A percentile compares a stretch with the other conserved stretches of the same genome.
These are phyloP conservation scores for Anhinga anhinga DNA, from an alignment of 2,113 vertebrate genomes.

Conservation along the genomic window DNA sequence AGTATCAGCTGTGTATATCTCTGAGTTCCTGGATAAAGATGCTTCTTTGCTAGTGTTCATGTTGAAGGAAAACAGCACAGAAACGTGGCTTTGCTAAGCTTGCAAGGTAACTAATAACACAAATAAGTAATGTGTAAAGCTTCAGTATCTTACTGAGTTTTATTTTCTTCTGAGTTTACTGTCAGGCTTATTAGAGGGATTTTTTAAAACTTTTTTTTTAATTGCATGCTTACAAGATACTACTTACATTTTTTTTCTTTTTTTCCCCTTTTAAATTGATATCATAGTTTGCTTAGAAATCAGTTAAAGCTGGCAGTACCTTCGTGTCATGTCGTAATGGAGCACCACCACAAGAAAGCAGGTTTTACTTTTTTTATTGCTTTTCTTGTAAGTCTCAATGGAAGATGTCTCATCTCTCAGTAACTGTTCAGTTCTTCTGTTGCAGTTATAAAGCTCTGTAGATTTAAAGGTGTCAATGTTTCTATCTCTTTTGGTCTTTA, in stretches of 20 bases:
- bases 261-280: accelerated
- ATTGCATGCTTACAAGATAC: accelerated
- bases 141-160: background rate
- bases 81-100: accelerated
- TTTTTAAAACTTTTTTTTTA: background rate
- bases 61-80: accelerated
- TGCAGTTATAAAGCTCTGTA: background rate
- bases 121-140: accelerated
- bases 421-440: background rate
- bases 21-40: accelerated
- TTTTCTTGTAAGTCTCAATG: background rate
- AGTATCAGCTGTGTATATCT: accelerated
- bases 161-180: background rate
- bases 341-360: accelerated
- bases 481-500: accelerated
- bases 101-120: background rate
- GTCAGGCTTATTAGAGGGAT: background rate
- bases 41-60: accelerated
- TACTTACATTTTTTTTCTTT: background rate
- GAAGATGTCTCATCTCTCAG: background rate
- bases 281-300: background rate
- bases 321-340: accelerated
- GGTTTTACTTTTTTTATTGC: background rate
- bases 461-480: background rate
- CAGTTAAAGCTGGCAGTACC: accelerated